Evolutionary conservation across 2,888 invertebrate species (phyloP), one percentile per base, ranked within the genome.

Genomic region (Anoplius nigerrimus): DNA sequence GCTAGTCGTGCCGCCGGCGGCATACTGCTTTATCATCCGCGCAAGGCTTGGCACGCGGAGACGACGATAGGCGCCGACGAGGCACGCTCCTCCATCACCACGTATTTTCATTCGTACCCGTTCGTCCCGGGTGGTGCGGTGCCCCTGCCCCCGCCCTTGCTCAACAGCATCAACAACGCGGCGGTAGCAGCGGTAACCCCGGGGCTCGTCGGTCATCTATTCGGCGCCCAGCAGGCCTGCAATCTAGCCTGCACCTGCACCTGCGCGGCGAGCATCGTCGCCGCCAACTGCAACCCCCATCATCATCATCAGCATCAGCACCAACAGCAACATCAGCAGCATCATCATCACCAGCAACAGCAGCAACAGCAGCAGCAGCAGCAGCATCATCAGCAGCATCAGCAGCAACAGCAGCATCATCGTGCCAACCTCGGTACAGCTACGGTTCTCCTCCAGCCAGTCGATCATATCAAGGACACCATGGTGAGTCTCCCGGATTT

Each of bases 21-120:
- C 64, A 64, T 79, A 45, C 66, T 79, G 69, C 58, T 80, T 66
- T 70, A 76, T 58, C 78, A 80, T 66, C 76, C 77, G 69, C 63
- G 72, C 62, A 82, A 81, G 68, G 72, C 76, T 71, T 79, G 72
- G 76, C 71, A 69, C 54, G 72, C 75, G 62, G 77, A 79, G 66
- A 69, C 72, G 78, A 78, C 69, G 69, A 77, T 75, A 72, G 79
- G 76, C 81, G 82, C 78, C 75, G 82, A 84, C 74, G 84, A 84
- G 84, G 81, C 81, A 68, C 75, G 81, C 66, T 82, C 85, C 82
- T 81, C 85, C 84, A 85, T 86, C 88, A 88, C 88, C 86, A 88
- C 88, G 88, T 88, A 88, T 87, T 88, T 88, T 88, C 88, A 88
- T 84, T 88, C 88, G 88, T 88, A 88, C 79, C 87, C 88, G 83